Percentiles rank a stretch among this genome's conserved stretches.
Conservation (phyloP, 2,113 vertebrate genomes). For the Dryoscopus gambensis region DNA sequence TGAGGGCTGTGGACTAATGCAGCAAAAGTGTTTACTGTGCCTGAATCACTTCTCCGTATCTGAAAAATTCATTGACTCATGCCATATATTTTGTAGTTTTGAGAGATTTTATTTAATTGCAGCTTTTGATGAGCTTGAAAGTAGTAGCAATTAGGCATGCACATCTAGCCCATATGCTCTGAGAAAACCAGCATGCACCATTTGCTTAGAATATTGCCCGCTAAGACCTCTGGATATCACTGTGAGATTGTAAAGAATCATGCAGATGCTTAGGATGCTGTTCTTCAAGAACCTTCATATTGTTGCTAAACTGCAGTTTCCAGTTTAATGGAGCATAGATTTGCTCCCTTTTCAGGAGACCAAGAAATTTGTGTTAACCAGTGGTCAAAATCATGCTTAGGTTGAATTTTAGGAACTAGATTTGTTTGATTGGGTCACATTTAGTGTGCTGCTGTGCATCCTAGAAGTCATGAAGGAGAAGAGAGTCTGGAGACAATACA, state of each 20-base stretch:
- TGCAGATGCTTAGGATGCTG: neutral
- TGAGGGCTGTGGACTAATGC: neutral
- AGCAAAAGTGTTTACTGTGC: neutral
- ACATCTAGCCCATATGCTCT: neutral
- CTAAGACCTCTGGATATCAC: neutral
- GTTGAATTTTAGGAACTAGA: neutral
- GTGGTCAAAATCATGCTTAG: neutral
- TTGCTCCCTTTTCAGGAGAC: neutral
- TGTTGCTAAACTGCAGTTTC: neutral
- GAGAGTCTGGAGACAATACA: neutral
- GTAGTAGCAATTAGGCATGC: neutral
- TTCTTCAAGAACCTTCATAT: neutral
- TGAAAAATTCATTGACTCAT: slow-evolving; percentile 35
- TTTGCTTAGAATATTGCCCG: neutral
- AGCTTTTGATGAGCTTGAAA: neutral
- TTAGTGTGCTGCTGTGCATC: neutral
- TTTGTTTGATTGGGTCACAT: neutral
- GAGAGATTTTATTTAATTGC: neutral
- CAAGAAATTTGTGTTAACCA: neutral
- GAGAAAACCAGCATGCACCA: neutral
- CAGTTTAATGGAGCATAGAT: neutral
- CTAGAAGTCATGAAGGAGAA: neutral
- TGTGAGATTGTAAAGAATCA: neutral
- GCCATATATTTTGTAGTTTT: neutral
- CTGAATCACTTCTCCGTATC: neutral